Conservation (phyloP, 2,888 invertebrate genomes). For the Drosophila aldrichi region DNA sequence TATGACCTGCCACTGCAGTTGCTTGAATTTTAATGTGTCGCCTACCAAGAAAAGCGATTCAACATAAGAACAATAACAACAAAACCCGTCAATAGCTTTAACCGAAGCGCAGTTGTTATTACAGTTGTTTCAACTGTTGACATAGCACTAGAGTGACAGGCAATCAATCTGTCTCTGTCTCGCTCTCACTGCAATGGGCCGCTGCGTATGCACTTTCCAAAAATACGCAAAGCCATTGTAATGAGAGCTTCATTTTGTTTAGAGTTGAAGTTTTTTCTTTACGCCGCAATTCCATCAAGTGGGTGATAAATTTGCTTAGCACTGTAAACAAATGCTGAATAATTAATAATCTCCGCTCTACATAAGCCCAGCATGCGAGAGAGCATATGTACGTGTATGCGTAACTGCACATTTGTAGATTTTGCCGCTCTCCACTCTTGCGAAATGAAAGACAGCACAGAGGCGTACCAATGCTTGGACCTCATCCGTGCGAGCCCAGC, state of each 20-base stretch:
- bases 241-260: slow-evolving; percentile 26
- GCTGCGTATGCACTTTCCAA: slow-evolving; percentile 46
- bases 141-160: slow-evolving; percentile 9
- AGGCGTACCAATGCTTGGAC: not conserved
- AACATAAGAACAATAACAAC: slow-evolving; percentile 10
- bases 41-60: slow-evolving; percentile 59
- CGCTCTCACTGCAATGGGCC: slow-evolving; percentile 16
- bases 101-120: slow-evolving; percentile 41
- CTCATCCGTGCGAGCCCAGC: not conserved
- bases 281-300: slow-evolving; percentile 28
- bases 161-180: not conserved
- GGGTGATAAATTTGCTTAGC: slow-evolving; percentile 11
- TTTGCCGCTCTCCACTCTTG: slow-evolving; percentile 1
- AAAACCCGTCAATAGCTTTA: slow-evolving; percentile 27
- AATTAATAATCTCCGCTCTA: slow-evolving; percentile 10
- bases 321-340: slow-evolving; percentile 30
- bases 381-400: not conserved
- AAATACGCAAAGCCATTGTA: slow-evolving; percentile 21
- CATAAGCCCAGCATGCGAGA: not conserved
- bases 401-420: slow-evolving; percentile 19
- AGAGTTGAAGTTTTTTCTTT: not conserved
- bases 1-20: slow-evolving; percentile 71
- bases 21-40: slow-evolving; percentile 67
- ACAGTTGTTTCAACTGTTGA: slow-evolving; percentile 47
- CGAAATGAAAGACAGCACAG: slow-evolving; percentile 23